phyloP scores from a whole-genome alignment of 2,888 invertebrate species.

The Apocheima hispidaria region DNA sequence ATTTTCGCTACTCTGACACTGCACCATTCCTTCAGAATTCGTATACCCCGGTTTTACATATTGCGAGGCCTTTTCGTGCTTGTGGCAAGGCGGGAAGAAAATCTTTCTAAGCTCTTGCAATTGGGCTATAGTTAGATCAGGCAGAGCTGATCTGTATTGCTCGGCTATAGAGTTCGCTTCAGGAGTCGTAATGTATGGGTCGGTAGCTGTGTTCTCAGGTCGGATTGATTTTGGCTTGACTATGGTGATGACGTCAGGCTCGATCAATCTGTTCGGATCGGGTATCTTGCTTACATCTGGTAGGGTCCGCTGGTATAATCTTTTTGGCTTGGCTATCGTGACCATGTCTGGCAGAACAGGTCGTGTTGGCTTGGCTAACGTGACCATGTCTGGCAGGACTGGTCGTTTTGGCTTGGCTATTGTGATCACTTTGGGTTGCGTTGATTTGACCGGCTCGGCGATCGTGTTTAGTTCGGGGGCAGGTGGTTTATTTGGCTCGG shows the following conservation, averaged over 20 bases:
- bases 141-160: background rate
- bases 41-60: constrained; percentile 40
- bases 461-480: constrained; percentile 49
- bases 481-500: constrained; percentile 54
- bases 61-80: constrained; percentile 57
- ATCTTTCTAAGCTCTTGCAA: constrained; percentile 51
- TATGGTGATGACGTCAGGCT: background rate
- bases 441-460: background rate
- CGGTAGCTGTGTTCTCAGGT: background rate
- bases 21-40: constrained; percentile 42
- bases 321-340: background rate
- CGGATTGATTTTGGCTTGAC: background rate
- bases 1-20: constrained; percentile 64
- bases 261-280: background rate
- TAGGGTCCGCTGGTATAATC: background rate
- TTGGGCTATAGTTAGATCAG: constrained; percentile 32
- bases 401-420: background rate
- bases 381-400: background rate
- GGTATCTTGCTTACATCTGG: background rate
- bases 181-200: background rate
- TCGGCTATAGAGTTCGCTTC: background rate
- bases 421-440: background rate
- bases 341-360: background rate
- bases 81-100: constrained; percentile 43
- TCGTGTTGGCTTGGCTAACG: background rate